A percentile compares a stretch with the other conserved stretches of the same genome.
Evolutionary conservation across 2,888 invertebrate species (phyloP).

Genomic region (Agrochola macilenta): DNA sequence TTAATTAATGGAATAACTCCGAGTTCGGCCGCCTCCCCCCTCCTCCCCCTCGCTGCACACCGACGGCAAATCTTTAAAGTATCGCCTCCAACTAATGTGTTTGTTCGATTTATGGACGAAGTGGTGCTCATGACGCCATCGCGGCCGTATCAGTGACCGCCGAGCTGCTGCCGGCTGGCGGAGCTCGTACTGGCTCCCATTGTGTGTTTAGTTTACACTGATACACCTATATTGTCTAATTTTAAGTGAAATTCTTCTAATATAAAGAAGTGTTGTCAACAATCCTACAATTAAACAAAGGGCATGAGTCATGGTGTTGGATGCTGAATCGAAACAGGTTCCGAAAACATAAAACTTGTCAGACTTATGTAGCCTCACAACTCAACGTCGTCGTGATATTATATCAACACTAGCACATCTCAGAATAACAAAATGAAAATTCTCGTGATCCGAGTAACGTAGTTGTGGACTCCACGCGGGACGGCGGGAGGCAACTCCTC

Average conservation of each 20-base stretch:
- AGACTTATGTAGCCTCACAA: background rate
- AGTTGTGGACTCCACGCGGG: slow-evolving; percentile 31
- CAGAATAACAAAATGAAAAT: slow-evolving; percentile 40
- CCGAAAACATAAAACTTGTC: background rate
- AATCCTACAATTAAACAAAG: background rate
- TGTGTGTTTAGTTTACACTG: background rate
- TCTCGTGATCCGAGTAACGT: slow-evolving; percentile 46
- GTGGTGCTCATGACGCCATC: slow-evolving; percentile 40
- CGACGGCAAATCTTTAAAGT: slow-evolving; percentile 76
- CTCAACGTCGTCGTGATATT: background rate
- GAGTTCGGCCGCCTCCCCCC: slow-evolving; percentile 67
- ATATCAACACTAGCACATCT: slow-evolving; percentile 1
- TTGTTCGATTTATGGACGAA: slow-evolving; percentile 70
- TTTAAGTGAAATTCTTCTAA: background rate
- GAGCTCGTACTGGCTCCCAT: background rate
- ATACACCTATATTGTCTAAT: background rate
- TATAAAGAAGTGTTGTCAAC: background rate
- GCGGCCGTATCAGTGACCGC: background rate
- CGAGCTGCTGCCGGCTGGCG: background rate
- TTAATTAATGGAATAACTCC: slow-evolving; percentile 90
- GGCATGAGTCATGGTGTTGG: background rate
- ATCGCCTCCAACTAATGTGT: slow-evolving; percentile 73
- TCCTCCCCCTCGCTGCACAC: slow-evolving; percentile 64
- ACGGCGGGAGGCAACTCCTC: slow-evolving; percentile 40
- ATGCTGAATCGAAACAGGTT: background rate